Evolutionary conservation across 1,140 invertebrate genomes (phyloP), one percentile per base, ranked within the genome.

Genomic region (Lysiphlebus fabarum): DNA sequence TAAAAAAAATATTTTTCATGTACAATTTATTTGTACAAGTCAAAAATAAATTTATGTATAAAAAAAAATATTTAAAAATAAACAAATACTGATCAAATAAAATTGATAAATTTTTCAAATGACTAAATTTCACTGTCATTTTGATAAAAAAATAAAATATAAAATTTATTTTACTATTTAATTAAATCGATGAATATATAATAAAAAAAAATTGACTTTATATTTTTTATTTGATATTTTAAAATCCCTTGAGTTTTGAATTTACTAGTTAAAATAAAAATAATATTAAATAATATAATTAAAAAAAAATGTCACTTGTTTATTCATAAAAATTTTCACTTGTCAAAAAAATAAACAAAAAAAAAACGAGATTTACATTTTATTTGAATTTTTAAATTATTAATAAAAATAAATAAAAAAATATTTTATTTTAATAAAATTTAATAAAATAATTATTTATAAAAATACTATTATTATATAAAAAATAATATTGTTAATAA

Each of bases 301-400:
- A 40, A 11, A 40, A 40, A 40, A 40, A 11, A 56, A 56, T 54
- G 12, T 17, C 58, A 59, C 58, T 59, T 59, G 54, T 42, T 17
- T 38, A 59, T 59, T 50, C 51, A 59, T 59, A 34, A 36, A 59
- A 59, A 43, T 53, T 47, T 59, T 59, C 51, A 59, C 41, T 54
- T 59, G 58, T 56, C 58, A 36, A 36, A 51, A 42, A 44, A 54
- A 36, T 33, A 38, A 53, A 45, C 53, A 59, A 59, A 59, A 53
- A 42, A n/a, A n/a, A n/a, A n/a, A n/a, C n/a, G n/a, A n/a, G n/a
- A n/a, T n/a, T n/a, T n/a, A n/a, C n/a, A n/a, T 43, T 41, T 6
- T 12, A 42, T 55, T 55, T 41, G 37, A 26, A 38, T 53, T 36
- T 40, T 12, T 53, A 26, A 41, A 7, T 45, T 7, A 14, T 55